Conservation (phyloP, 2,113 vertebrate species). For the Hypocryptadius cinnamomeus region DNA sequence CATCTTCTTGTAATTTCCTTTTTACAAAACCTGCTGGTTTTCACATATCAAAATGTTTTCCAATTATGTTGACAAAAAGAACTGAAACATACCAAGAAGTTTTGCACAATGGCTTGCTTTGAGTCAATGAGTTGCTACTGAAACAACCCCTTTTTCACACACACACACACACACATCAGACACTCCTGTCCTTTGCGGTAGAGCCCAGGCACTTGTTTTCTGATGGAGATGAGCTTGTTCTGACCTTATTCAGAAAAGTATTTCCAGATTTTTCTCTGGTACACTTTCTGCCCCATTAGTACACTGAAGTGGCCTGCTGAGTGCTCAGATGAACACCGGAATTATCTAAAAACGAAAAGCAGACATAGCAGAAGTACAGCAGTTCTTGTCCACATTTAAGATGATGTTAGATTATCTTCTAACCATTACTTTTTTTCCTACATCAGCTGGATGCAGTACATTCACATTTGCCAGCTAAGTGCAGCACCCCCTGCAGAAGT, state of each 20-base stretch:
- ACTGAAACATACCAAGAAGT: neutral
- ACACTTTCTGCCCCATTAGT: neutral
- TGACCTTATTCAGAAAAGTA: neutral
- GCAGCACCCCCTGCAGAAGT: neutral
- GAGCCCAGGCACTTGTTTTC: neutral
- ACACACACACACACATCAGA: neutral
- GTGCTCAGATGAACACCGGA: neutral
- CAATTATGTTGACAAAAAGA: neutral
- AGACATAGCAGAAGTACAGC: neutral
- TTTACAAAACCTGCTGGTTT: neutral
- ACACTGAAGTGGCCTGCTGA: neutral
- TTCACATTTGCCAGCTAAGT: neutral
- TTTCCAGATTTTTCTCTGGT: neutral
- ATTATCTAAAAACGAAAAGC: neutral
- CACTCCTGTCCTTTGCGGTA: accelerated
- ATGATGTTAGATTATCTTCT: neutral
- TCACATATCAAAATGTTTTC: neutral
- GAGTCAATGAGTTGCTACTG: neutral
- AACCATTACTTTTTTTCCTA: neutral
- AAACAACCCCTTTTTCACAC: neutral
- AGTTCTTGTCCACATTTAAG: neutral
- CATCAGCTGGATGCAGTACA: neutral
- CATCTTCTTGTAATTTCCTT: neutral
- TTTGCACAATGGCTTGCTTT: neutral
- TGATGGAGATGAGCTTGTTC: neutral